phyloP scores from a whole-genome alignment of 1,140 invertebrate genomes.

The Bombyx mori region ASM3026992v2 NC_085117.1:3568001-3568500 shows the following conservation, averaged over 20 bases:
- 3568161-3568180: constrained; percentile 40
- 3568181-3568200: constrained; percentile 27
- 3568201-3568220: constrained; percentile 39
- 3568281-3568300: constrained; percentile 20
- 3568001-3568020: constrained; percentile 42
- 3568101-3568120: constrained; percentile 39
- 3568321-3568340: constrained; percentile 30
- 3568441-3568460: constrained; percentile 12
- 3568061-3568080: constrained; percentile 45
- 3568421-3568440: constrained; percentile 17
- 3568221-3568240: constrained; percentile 25
- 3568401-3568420: constrained; percentile 3
- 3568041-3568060: constrained; percentile 40
- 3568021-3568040: constrained; percentile 48
- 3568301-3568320: constrained; percentile 31
- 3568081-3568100: constrained; percentile 50
- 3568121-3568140: constrained; percentile 47
- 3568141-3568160: constrained; percentile 31
- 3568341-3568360: neutral
- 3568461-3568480: constrained; percentile 31
- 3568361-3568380: constrained; percentile 26
- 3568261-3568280: constrained; percentile 33
- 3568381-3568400: constrained; percentile 14
- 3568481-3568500: constrained; percentile 25
- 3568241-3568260: constrained; percentile 15